Percentiles rank a stretch among this genome's conserved stretches.
phyloP scores from a whole-genome alignment of 2,888 invertebrate genomes.

The Callyntrura sp. region DNA sequence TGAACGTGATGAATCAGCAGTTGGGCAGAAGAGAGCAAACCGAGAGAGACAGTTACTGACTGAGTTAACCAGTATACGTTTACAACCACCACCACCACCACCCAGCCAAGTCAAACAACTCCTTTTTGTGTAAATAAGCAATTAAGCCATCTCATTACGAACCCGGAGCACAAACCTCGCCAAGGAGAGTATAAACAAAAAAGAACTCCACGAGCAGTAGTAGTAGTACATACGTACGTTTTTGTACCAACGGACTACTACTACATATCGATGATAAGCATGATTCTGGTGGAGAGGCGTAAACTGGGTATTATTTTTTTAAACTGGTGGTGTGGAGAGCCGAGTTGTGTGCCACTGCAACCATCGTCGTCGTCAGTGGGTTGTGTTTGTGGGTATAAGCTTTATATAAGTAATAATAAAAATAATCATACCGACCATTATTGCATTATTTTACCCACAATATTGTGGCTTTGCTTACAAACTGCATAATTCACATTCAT shows the following conservation, averaged over 20 bases:
- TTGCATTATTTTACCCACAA: conserved; percentile 38
- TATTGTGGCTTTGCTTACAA: conserved; percentile 49
- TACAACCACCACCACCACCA: conserved; percentile 16
- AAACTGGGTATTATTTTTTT: conserved; percentile 55
- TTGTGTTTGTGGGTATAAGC: neutral
- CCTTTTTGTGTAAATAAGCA: conserved; percentile 75
- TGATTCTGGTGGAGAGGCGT: conserved; percentile 25
- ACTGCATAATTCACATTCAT: conserved; percentile 72
- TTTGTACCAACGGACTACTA: no score
- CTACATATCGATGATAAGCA: neutral
- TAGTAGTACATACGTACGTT: neutral
- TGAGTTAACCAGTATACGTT: neutral
- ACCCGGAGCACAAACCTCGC: conserved; percentile 63
- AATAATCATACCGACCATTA: neutral
- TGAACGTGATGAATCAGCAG: conserved; percentile 28
- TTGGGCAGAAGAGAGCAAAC: neutral
- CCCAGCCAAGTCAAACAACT: conserved; percentile 50
- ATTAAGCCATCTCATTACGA: conserved; percentile 75
- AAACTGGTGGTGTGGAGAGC: conserved; percentile 12
- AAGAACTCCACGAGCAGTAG: conserved; percentile 7
- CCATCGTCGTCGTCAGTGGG: neutral
- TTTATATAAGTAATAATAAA: neutral
- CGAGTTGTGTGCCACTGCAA: neutral
- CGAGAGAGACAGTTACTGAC: conserved; percentile 4
- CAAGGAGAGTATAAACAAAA: conserved; percentile 25